Evolutionary conservation across 23 tunicate genomes (phyloP), one percentile per base, ranked within the genome.

Genomic region (Diplosoma virens): DNA sequence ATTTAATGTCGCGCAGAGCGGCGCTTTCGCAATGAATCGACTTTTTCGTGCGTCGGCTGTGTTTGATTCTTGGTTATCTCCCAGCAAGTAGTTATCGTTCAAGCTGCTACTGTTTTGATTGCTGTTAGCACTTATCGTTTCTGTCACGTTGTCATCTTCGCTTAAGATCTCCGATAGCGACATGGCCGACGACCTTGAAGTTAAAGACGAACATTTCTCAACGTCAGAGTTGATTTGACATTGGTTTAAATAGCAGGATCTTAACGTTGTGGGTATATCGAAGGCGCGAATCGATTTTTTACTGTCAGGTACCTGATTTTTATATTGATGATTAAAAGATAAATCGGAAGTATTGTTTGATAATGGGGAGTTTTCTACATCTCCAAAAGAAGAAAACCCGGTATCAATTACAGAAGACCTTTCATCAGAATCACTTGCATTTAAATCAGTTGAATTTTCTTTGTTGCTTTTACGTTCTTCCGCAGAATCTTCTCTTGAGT

Each of bases 391-490:
- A 41, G 30, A 47, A 64, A 78, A 63, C 5, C 83, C 83, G 7
- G 83, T 78, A 64, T 78, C 83, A 0, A 78, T 54, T 1, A 58
- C 56, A 26, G 83, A 78, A 41, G 83, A 78, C n/a, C n/a, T n/a
- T n/a, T n/a, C n/a, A n/a, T n/a, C n/a, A n/a, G n/a, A n/a, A n/a
- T n/a, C n/a, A n/a, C n/a, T n/a, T n/a, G n/a, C n/a, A n/a, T n/a
- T n/a, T n/a, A n/a, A n/a, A n/a, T n/a, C n/a, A n/a, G n/a, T n/a
- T n/a, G n/a, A n/a, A n/a, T n/a, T n/a, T n/a, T n/a, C n/a, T n/a
- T n/a, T n/a, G n/a, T n/a, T n/a, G n/a, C n/a, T n/a, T n/a, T n/a
- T n/a, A n/a, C n/a, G n/a, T n/a, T n/a, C n/a, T n/a, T n/a, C n/a
- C n/a, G n/a, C n/a, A n/a, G n/a, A n/a, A n/a, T n/a, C n/a, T n/a